These are phyloP conservation scores for Numida meleagris DNA, from an alignment of 2,113 vertebrate species.

Conservation along the genomic window DNA sequence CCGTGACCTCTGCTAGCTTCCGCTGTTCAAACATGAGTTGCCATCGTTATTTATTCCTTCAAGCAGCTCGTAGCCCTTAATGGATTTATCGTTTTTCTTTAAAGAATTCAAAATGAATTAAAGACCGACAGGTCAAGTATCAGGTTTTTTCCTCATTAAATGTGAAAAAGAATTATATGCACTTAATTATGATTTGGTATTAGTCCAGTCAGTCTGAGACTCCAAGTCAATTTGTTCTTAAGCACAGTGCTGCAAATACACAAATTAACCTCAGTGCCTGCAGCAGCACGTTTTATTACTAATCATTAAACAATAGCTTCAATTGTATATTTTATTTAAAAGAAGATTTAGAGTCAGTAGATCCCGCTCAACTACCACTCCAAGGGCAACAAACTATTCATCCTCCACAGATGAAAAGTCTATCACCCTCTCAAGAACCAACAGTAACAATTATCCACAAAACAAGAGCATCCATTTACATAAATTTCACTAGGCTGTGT, in stretches of 20 bases:
- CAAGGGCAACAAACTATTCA: neutral
- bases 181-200: neutral
- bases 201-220: slow-evolving; percentile 2
- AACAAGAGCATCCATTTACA: neutral
- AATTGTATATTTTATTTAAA: neutral
- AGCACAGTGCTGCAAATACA: neutral
- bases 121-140: neutral
- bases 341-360: neutral
- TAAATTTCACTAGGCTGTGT: neutral
- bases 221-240: neutral
- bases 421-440: neutral
- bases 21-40: slow-evolving; percentile 75
- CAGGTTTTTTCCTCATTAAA: neutral
- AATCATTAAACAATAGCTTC: neutral
- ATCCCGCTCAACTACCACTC: neutral
- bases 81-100: neutral
- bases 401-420: neutral
- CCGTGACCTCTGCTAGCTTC: slow-evolving; percentile 94
- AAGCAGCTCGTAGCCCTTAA: neutral
- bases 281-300: neutral
- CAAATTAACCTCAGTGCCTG: neutral
- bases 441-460: neutral
- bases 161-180: neutral
- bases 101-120: neutral
- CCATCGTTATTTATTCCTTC: neutral